Conservation (phyloP, 2,113 vertebrate genomes). For the Gymnobelideus leadbeateri region DNA sequence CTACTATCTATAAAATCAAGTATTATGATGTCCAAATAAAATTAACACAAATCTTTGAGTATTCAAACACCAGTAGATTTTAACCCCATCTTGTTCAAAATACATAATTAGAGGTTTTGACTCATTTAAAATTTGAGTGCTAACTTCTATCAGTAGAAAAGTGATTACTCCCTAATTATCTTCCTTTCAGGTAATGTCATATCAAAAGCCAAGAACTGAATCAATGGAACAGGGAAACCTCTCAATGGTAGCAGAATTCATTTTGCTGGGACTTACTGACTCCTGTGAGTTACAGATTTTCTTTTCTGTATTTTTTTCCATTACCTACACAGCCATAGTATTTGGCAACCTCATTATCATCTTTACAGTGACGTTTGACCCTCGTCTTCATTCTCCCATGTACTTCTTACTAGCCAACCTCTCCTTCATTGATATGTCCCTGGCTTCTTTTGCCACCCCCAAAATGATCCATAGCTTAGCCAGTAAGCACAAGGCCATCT, state of each 20-base stretch:
- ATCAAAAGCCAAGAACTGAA: slow-evolving; percentile 48
- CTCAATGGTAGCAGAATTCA: slow-evolving; percentile 50
- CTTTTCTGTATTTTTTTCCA: slow-evolving; percentile 48
- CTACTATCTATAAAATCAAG: neutral
- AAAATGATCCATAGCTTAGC: slow-evolving; percentile 60
- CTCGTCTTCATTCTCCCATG: slow-evolving; percentile 61
- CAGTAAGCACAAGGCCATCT: slow-evolving; percentile 54
- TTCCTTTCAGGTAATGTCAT: slow-evolving; percentile 39
- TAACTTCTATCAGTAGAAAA: neutral
- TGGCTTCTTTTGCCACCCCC: slow-evolving; percentile 61
- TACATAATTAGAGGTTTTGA: neutral
- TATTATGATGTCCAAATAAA: neutral
- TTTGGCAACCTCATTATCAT: slow-evolving; percentile 66
- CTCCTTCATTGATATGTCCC: slow-evolving; percentile 69
- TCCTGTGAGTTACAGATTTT: slow-evolving; percentile 34
- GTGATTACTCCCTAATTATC: neutral
- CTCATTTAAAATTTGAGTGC: neutral
- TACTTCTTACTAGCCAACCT: slow-evolving; percentile 73
- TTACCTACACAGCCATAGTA: slow-evolving; percentile 39
- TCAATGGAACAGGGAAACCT: slow-evolving; percentile 57
- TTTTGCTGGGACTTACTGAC: slow-evolving; percentile 51
- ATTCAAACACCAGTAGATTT: neutral
- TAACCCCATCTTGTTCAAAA: neutral
- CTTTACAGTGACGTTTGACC: slow-evolving; percentile 49
- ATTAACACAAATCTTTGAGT: neutral